Conservation (phyloP, 2,797 vertebrate genomes). For the Lerista edwardsae region DNA sequence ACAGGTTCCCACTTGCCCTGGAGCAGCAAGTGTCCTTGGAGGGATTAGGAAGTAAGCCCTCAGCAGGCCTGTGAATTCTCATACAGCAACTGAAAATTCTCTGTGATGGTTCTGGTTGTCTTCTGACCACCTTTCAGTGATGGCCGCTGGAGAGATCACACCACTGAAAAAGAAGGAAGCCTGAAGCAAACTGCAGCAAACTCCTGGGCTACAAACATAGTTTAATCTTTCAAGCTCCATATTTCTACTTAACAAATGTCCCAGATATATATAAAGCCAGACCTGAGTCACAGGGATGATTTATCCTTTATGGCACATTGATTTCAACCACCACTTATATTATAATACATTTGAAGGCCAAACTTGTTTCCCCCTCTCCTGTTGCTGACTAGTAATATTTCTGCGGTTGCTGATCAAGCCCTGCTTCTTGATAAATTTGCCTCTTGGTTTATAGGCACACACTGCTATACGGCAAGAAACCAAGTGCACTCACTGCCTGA, state of each 20-base stretch:
- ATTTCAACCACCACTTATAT: neutral
- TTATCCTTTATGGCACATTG: conserved; percentile 5
- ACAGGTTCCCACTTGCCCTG: neutral
- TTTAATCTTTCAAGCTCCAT: neutral
- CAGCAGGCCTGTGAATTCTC: no score
- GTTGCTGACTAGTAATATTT: conserved; percentile 18
- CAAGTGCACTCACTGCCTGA: neutral
- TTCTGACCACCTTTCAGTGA: no score
- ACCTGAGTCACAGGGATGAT: neutral
- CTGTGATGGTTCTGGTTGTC: neutral
- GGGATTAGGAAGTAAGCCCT: neutral
- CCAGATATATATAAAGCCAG: neutral
- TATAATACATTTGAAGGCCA: conserved; percentile 16
- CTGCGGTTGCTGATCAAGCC: neutral
- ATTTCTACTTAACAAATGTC: neutral
- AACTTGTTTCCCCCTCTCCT: neutral
- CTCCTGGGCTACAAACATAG: neutral
- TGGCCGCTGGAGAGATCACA: neutral
- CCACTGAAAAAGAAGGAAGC: neutral
- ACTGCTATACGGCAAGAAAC: neutral
- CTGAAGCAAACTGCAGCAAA: neutral
- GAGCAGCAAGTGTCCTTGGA: neutral
- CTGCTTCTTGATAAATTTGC: conserved; percentile 2
- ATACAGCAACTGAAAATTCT: neutral
- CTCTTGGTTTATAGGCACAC: conserved; percentile 3